phyloP scores from a whole-genome alignment of 2,113 vertebrate genomes.

The Chionis minor region DNA sequence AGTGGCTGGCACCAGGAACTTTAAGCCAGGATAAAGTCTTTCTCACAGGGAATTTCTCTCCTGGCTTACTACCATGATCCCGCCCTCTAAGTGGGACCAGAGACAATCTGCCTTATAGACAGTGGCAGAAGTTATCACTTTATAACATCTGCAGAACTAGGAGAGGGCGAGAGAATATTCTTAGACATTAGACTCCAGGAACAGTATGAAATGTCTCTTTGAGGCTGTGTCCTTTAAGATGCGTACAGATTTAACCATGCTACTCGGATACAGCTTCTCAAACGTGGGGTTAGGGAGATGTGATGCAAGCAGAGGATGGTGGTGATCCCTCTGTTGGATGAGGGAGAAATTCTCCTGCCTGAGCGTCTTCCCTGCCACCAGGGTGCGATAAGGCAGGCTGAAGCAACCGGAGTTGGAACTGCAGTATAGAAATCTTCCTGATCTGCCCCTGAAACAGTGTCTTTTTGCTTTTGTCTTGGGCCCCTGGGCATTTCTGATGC shows the following conservation, averaged over 20 bases:
- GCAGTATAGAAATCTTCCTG: background rate
- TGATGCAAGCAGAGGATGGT: background rate
- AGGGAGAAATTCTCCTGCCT: background rate
- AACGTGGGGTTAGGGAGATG: fast-evolving
- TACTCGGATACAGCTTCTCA: background rate
- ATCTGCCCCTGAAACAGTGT: background rate
- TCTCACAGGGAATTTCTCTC: background rate
- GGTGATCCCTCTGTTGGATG: background rate
- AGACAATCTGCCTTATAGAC: background rate
- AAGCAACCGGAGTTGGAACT: background rate
- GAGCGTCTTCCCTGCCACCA: no score
- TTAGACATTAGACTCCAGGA: background rate
- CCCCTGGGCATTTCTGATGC: background rate
- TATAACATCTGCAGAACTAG: background rate
- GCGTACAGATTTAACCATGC: background rate
- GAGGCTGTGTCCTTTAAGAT: background rate
- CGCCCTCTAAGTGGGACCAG: background rate
- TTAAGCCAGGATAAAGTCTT: background rate
- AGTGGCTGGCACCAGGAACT: background rate
- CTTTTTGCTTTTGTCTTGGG: background rate
- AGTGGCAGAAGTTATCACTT: background rate
- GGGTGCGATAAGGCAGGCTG: background rate
- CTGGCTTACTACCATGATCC: background rate
- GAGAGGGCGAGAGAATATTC: background rate
- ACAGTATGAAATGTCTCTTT: background rate